Evolutionary conservation across 2,797 vertebrate species (phyloP).

Genomic region (Gymnothorax reevesii): DNA sequence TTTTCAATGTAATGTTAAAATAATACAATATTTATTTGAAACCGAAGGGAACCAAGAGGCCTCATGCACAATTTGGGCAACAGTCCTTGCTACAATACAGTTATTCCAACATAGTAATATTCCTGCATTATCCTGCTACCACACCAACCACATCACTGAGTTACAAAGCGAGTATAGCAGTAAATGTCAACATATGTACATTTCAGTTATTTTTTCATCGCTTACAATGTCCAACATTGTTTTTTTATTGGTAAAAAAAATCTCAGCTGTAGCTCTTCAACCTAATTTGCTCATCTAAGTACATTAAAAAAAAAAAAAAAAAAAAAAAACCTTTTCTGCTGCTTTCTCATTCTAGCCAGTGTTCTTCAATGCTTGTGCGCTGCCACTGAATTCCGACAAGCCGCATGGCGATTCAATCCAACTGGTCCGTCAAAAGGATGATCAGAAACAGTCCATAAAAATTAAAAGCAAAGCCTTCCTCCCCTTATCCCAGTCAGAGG

Average conservation of each 20-base stretch:
- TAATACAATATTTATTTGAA: conserved; percentile 16
- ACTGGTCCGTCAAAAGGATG: background rate
- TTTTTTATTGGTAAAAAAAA: background rate
- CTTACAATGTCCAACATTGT: background rate
- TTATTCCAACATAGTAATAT: background rate
- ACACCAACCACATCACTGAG: background rate
- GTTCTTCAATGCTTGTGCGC: background rate
- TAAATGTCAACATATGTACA: background rate
- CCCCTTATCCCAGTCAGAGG: background rate
- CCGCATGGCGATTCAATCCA: background rate
- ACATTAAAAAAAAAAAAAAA: background rate
- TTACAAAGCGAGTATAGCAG: background rate
- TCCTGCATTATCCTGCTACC: background rate
- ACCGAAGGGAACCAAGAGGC: background rate
- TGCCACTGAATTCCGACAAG: background rate
- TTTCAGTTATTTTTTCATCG: background rate
- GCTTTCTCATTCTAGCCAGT: background rate
- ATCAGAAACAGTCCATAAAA: background rate
- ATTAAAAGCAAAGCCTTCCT: background rate
- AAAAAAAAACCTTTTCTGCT: background rate
- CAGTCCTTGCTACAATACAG: background rate
- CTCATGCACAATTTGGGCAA: background rate
- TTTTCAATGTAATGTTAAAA: conserved; percentile 19
- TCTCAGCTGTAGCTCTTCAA: background rate
- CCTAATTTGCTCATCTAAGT: background rate